Evolutionary conservation across 2,888 invertebrate species (phyloP).

Genomic region (Leptinotarsa juncta): DNA sequence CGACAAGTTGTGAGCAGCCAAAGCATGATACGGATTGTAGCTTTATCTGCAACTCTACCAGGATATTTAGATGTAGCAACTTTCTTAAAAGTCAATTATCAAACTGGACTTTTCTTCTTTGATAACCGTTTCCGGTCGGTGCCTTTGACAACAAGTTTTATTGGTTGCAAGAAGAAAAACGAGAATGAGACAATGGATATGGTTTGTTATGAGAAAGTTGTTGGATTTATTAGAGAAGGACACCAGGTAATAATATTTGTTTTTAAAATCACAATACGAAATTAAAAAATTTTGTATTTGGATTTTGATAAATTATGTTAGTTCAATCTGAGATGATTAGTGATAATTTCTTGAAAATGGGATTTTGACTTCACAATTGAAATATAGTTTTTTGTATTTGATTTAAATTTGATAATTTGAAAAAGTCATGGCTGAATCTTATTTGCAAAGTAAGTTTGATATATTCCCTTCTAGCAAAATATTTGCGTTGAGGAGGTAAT

Average conservation of each 20-base stretch:
- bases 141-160: conserved; percentile 90
- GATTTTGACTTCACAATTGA: no score
- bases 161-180: conserved; percentile 66
- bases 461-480: no score
- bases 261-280: neutral
- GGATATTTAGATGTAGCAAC: conserved; percentile 97
- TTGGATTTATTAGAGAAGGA: conserved; percentile 84
- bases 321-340: no score
- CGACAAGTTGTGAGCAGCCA: conserved; percentile 92
- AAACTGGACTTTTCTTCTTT: conserved; percentile 93
- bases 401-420: no score
- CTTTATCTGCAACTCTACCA: conserved; percentile 95
- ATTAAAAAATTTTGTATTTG: neutral
- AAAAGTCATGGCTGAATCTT: no score
- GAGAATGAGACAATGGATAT: conserved; percentile 85
- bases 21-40: conserved; percentile 96
- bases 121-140: conserved; percentile 91
- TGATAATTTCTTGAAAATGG: no score
- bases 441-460: no score
- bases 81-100: conserved; percentile 93
- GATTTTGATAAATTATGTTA: no score
- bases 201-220: conserved; percentile 92
- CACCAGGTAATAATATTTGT: conserved; percentile 75
- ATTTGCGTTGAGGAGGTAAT: no score
- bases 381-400: no score